These are phyloP conservation scores for Microtus pennsylvanicus DNA, from an alignment of 2,113 vertebrate species.

Conservation along the genomic window DNA sequence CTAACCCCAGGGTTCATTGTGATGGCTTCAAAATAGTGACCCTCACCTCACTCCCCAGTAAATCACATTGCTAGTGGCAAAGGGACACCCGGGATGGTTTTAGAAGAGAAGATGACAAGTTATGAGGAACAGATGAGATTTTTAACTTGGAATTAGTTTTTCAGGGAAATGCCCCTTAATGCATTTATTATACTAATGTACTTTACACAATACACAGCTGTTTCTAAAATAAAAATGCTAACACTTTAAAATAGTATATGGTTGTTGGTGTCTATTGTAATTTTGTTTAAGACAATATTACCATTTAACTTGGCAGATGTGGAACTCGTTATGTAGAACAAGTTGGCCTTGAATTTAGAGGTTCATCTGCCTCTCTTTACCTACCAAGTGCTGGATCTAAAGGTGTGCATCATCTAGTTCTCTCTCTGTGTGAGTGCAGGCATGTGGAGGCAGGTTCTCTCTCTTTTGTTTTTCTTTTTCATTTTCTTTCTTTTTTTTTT, in stretches of 20 bases:
- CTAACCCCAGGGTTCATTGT: background rate
- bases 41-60: background rate
- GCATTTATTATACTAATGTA: background rate
- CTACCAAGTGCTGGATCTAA: background rate
- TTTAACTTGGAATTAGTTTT: slow-evolving; percentile 11
- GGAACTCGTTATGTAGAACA: background rate
- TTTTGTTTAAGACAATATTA: background rate
- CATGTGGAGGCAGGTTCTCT: no score
- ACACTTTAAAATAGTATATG: slow-evolving; percentile 25
- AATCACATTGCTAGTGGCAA: background rate
- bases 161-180: slow-evolving; percentile 16
- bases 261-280: background rate
- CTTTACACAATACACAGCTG: background rate
- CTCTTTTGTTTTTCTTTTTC: no score
- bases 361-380: background rate
- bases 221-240: slow-evolving; percentile 6
- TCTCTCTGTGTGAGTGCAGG: background rate
- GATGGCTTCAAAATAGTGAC: background rate
- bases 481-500: no score
- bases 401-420: no score
- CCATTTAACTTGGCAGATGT: background rate
- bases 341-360: background rate
- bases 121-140: background rate
- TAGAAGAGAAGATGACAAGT: slow-evolving; percentile 23
- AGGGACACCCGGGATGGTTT: background rate